Evolutionary conservation across 2,113 vertebrate genomes (phyloP).

Genomic region (Phrynosoma blainvillii): DNA sequence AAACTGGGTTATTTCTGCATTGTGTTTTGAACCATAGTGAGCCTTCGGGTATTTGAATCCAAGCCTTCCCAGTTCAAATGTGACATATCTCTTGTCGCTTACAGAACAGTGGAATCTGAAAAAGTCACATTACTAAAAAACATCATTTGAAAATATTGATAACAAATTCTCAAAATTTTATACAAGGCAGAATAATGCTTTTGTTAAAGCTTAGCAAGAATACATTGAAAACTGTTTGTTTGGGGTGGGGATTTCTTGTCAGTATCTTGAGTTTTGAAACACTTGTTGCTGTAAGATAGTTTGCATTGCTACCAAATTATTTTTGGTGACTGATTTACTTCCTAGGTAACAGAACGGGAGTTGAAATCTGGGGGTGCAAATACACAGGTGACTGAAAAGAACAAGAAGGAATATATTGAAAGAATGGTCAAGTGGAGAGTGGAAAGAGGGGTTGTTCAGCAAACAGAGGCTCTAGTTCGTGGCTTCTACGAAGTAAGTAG

Average conservation of each 20-base stretch:
- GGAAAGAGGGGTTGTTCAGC: slow-evolving; percentile 92
- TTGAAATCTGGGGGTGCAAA: slow-evolving; percentile 94
- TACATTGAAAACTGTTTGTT: background rate
- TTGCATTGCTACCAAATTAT: background rate
- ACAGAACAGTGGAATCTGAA: background rate
- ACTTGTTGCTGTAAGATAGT: background rate
- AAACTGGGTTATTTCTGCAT: too few relatives aligned
- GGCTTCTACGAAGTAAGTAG: slow-evolving; percentile 95
- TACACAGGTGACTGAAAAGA: slow-evolving; percentile 97
- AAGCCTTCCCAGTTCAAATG: background rate
- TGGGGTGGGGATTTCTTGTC: background rate
- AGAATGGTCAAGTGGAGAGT: slow-evolving; percentile 98
- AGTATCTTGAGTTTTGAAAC: slow-evolving; percentile 12
- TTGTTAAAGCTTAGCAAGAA: too few relatives aligned
- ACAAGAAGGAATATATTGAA: slow-evolving; percentile 98
- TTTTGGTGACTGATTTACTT: slow-evolving; percentile 42
- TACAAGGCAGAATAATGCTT: background rate
- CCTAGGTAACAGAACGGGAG: slow-evolving; percentile 95
- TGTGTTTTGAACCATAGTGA: background rate
- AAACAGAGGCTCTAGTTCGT: slow-evolving; percentile 93
- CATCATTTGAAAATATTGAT: background rate
- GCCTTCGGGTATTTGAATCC: background rate
- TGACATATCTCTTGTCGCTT: background rate
- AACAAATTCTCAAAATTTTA: background rate
- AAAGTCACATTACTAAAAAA: background rate